Conservation (phyloP, 2,797 vertebrate species). For the Columba guinea region DNA sequence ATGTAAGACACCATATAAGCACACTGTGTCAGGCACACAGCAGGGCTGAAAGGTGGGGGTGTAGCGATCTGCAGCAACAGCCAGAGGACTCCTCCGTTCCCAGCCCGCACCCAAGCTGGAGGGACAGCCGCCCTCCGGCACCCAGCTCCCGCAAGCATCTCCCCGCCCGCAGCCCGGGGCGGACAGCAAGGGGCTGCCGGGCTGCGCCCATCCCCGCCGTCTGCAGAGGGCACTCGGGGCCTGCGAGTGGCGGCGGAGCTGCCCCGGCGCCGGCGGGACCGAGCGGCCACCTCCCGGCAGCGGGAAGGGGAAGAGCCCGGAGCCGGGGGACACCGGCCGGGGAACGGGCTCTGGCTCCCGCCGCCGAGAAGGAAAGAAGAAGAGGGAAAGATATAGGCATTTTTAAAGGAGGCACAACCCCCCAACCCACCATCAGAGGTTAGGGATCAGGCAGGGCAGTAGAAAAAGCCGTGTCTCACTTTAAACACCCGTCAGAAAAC, state of each 20-base stretch:
- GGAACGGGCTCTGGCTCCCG: background rate
- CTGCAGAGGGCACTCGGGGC: conserved; percentile 64
- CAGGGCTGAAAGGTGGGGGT: background rate
- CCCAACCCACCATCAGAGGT: fast-evolving
- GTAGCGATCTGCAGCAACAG: background rate
- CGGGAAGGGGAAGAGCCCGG: background rate
- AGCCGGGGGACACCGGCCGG: background rate
- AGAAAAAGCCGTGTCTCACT: background rate
- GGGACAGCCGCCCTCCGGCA: fast-evolving
- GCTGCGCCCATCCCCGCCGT: background rate
- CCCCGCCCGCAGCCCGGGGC: fast-evolving
- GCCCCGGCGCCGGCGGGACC: background rate
- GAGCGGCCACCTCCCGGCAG: background rate
- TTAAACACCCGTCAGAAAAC: background rate
- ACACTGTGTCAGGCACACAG: background rate
- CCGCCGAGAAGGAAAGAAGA: background rate
- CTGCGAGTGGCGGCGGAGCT: background rate
- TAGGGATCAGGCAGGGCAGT: background rate
- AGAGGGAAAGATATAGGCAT: background rate
- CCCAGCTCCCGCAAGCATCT: background rate
- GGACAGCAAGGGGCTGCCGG: background rate
- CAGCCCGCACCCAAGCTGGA: background rate
- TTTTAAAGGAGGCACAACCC: background rate
- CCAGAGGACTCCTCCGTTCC: background rate
- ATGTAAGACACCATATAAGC: fast-evolving